These are phyloP conservation scores for Enoplosus armatus DNA, from an alignment of 2,797 vertebrate genomes.

Conservation along the genomic window DNA sequence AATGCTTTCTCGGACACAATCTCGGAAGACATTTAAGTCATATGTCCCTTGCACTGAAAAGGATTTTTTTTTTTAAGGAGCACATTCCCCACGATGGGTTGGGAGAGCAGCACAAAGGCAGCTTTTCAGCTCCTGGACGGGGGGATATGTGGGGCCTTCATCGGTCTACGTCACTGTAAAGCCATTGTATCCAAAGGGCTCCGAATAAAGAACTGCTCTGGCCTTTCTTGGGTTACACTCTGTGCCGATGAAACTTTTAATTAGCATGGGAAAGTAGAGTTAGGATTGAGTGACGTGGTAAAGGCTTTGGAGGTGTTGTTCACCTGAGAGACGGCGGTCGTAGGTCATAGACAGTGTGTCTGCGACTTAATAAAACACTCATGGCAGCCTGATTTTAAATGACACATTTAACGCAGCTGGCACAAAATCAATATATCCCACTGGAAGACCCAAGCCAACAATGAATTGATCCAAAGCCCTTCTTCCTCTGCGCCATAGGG, in stretches of 20 bases:
- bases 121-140: slow-evolving; percentile 55
- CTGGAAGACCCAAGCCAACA: too few species aligned
- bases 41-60: slow-evolving; percentile 18
- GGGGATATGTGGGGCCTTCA: slow-evolving; percentile 30
- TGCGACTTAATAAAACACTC: background rate
- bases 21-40: slow-evolving; percentile 17
- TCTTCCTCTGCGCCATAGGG: too few species aligned
- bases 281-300: slow-evolving; percentile 46
- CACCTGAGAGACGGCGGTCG: background rate
- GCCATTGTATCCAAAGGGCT: slow-evolving; percentile 61
- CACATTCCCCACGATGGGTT: slow-evolving; percentile 39
- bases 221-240: slow-evolving; percentile 75
- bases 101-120: slow-evolving; percentile 59
- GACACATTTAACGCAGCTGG: background rate
- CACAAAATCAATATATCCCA: too few species aligned
- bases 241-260: slow-evolving; percentile 36
- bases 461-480: too few species aligned
- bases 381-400: background rate
- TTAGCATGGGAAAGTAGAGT: slow-evolving; percentile 39
- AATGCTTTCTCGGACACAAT: slow-evolving; percentile 31
- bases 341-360: background rate
- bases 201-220: slow-evolving; percentile 50
- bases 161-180: slow-evolving; percentile 56
- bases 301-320: slow-evolving; percentile 18
- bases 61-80: slow-evolving; percentile 40